Evolutionary conservation across 2,888 invertebrate genomes (phyloP), one percentile per base, ranked within the genome.

Genomic region (Pachymerium ferrugineum): DNA sequence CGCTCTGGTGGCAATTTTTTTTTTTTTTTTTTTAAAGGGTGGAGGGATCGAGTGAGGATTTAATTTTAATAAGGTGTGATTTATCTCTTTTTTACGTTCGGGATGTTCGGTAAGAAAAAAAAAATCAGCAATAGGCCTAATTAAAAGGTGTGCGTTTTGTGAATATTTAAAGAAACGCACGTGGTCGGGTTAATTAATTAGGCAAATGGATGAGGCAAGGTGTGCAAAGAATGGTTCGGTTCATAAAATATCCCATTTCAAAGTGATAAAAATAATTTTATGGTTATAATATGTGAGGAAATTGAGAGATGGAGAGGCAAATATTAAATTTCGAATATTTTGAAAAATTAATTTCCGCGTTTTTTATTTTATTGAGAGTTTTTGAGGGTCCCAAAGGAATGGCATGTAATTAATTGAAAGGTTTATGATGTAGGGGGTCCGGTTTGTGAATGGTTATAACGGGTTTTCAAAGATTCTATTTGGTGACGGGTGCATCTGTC

Each of bases 141-240:
- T 47, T 16, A 47, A 47, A 47, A 47, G 14, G n/a, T n/a, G 47
- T 47, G n/a, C n/a, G n/a, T n/a, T n/a, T n/a, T n/a, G 47, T 47
- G 47, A 47, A 47, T 47, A 47, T 47, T 47, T 47, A 47, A 47
- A 47, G 47, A 47, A 47, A 47, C 6, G n/a, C 47, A 47, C 47
- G 47, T 47, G 19, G 47, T 2, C 6, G 22, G 47, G 16, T 47
- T 47, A 47, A 47, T 47, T 47, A 47, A 47, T 47, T 47, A 47
- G 47, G 16, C 47, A 47, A 47, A 47, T 47, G 47, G 47, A 47
- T 14, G 47, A 47, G 47, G 47, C 47, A 47, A 47, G 47, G 47
- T 47, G 47, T 47, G 47, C 47, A 16, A 47, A 47, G 47, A 47
- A 47, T 47, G 47, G 47, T 47, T 8, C 47, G 47, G 19, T n/a